These are phyloP conservation scores for Tyria jacobaeae DNA, from an alignment of 2,888 invertebrate species.

Conservation along the genomic window DNA sequence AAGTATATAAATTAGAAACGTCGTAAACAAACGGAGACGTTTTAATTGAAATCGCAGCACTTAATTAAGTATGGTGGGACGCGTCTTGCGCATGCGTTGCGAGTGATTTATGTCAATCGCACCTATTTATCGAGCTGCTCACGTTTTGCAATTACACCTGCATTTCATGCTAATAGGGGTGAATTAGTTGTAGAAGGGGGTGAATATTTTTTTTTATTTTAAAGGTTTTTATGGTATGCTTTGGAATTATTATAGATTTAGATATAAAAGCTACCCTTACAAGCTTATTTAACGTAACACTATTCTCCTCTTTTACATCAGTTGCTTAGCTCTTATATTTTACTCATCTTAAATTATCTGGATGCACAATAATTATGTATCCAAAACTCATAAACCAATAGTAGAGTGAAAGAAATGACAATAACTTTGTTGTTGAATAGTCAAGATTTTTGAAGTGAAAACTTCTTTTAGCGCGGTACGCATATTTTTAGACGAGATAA, in stretches of 20 bases:
- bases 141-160: slow-evolving; percentile 63
- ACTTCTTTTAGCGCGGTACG: too few species aligned
- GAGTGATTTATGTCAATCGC: slow-evolving; percentile 73
- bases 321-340: too few species aligned
- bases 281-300: too few species aligned
- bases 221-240: not conserved
- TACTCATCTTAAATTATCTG: too few species aligned
- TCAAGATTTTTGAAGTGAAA: too few species aligned
- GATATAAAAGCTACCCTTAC: too few species aligned
- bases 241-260: not conserved
- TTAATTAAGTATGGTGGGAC: slow-evolving; percentile 74
- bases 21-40: slow-evolving; percentile 78
- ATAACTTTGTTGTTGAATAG: too few species aligned
- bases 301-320: too few species aligned
- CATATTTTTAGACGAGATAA: too few species aligned
- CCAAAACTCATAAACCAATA: too few species aligned
- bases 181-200: slow-evolving; percentile 38
- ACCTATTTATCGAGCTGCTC: slow-evolving; percentile 69
- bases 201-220: slow-evolving; percentile 32
- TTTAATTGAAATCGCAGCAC: slow-evolving; percentile 83
- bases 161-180: slow-evolving; percentile 55
- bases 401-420: too few species aligned
- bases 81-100: slow-evolving; percentile 72
- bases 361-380: too few species aligned
- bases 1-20: slow-evolving; percentile 78